phyloP scores from a whole-genome alignment of 2,113 vertebrate species.

The Cryptotis parvus region DNA sequence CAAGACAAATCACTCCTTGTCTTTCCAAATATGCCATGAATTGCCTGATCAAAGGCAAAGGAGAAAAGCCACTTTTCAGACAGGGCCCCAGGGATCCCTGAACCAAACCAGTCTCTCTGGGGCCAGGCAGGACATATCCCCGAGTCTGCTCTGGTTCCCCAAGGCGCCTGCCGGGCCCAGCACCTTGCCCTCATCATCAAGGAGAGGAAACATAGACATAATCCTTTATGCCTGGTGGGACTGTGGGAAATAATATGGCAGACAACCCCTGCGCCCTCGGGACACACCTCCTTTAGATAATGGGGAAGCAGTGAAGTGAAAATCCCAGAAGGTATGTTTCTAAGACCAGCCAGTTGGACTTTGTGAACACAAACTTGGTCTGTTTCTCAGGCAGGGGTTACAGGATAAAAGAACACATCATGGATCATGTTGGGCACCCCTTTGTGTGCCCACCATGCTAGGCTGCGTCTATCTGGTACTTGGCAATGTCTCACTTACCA shows the following conservation, averaged over 20 bases:
- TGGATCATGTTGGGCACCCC: too few species aligned
- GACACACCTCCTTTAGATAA: not conserved
- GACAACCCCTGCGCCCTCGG: not conserved
- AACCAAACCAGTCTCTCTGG: conserved; percentile 60
- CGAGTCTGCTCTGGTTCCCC: conserved; percentile 44
- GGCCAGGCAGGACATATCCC: conserved; percentile 48
- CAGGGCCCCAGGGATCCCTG: conserved; percentile 63
- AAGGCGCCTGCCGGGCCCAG: conserved; percentile 9
- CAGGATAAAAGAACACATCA: too few species aligned
- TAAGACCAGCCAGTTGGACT: not conserved
- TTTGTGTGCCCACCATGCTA: too few species aligned
- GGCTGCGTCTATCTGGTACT: too few species aligned
- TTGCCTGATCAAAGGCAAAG: conserved; percentile 77
- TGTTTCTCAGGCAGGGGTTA: too few species aligned
- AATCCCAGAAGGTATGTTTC: not conserved
- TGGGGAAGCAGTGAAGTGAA: not conserved
- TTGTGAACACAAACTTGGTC: too few species aligned
- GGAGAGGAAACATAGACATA: conserved; percentile 16
- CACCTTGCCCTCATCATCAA: conserved; percentile 74
- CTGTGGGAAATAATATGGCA: conserved; percentile 51
- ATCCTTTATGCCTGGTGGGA: not conserved
- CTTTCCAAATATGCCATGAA: conserved; percentile 74
- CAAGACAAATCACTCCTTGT: conserved; percentile 80
- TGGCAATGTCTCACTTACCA: fast-evolving
- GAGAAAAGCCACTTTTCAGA: conserved; percentile 74